Evolutionary conservation across 2,888 invertebrate genomes (phyloP), one percentile per base, ranked within the genome.

Genomic region (Epistrophe grossulariae): DNA sequence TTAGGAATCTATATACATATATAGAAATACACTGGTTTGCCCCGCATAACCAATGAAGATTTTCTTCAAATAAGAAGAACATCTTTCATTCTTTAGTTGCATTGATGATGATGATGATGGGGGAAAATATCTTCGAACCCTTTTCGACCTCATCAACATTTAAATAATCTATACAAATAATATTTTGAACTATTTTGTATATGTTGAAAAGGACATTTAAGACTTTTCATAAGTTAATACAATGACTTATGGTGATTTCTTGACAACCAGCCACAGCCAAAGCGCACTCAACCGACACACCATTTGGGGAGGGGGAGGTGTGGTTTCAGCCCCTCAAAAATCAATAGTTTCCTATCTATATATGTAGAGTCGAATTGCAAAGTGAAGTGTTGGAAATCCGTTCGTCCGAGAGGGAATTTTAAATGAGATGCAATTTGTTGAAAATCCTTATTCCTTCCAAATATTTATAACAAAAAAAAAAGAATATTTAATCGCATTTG

Each of bases 121-220:
- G 35, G 24, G 40, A 17, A 35, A 31, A 43, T 28, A n/a, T 38
- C 40, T 59, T 48, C 38, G 17, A 31, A 24, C 57, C n/a, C 40
- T 62, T n/a, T 43, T 66, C 35, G 57, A 72, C 76, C 80, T 72
- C 43, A 84, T 80, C 81, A 84, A 40, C 84, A 84, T 84, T 84
- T 84, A 84, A 84, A 84, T 84, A 84, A 84, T 84, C 84, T 72
- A 66, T 77, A 84, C 81, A 84, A 81, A 84, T 81, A 84, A 77
- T 84, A 84, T 81, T 84, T 70, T 64, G 79, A 84, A 66, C 70
- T 76, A 71, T 80, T 71, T 68, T 80, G 64, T 55, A 52, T 64
- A 52, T 64, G 80, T 77, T 81, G 72, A 77, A 80, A 84, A 77
- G 71, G 84, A 84, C 80, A 77, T 84, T 84, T 84, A 84, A 45